phyloP scores from a whole-genome alignment of 2,797 vertebrate species.

The Argentina silus region DNA sequence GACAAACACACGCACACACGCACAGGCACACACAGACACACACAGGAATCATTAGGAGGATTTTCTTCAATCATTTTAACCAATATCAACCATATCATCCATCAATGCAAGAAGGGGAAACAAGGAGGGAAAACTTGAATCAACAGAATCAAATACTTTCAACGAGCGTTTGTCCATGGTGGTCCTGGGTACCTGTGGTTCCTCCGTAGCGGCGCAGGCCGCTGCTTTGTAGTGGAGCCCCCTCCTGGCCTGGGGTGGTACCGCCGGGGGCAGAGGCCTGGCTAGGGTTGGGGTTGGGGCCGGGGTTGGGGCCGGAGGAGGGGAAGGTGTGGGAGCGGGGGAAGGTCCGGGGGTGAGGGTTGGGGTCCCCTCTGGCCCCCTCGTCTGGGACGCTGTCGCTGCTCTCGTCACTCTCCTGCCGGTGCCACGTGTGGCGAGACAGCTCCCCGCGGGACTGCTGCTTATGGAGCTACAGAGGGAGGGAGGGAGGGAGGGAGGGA shows the following conservation, averaged over 20 bases:
- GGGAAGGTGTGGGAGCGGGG: slow-evolving; percentile 88
- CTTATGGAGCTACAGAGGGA: slow-evolving; percentile 78
- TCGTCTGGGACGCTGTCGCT: slow-evolving; percentile 90
- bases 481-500: background rate
- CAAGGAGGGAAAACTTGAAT: background rate
- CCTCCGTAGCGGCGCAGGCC: slow-evolving; percentile 81
- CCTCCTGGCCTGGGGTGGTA: slow-evolving; percentile 74
- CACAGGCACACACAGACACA: slow-evolving; percentile 4
- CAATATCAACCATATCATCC: background rate
- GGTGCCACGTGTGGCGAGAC: slow-evolving; percentile 94
- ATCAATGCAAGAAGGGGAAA: background rate
- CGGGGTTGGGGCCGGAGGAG: slow-evolving; percentile 69
- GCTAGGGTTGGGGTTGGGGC: slow-evolving; percentile 45
- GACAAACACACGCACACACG: background rate
- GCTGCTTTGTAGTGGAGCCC: slow-evolving; percentile 75
- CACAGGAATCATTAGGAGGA: too few species aligned
- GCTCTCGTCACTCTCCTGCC: slow-evolving; percentile 95
- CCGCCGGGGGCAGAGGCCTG: slow-evolving; percentile 51
- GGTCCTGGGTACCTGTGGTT: slow-evolving; percentile 79
- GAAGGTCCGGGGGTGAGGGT: slow-evolving; percentile 65
- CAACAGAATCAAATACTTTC: background rate
- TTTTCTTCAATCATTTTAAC: background rate
- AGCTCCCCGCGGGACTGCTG: slow-evolving; percentile 90
- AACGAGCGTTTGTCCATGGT: background rate
- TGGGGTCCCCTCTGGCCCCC: slow-evolving; percentile 40